Conservation (phyloP, 2,888 invertebrate species). For the Epirrita christyi region DNA sequence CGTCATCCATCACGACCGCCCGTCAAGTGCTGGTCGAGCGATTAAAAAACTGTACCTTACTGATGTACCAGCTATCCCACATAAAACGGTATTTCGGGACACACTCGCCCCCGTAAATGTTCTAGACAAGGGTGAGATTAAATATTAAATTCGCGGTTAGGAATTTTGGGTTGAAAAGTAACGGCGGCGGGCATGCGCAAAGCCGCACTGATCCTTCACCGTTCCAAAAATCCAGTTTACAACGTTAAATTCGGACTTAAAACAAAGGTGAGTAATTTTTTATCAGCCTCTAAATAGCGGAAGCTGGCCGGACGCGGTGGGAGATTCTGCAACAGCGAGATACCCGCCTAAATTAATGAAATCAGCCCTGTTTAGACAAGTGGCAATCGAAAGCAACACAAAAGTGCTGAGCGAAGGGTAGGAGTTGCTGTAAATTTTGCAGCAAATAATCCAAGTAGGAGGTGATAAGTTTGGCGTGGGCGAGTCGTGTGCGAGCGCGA, state of each 20-base stretch:
- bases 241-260: constrained; percentile 67
- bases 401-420: background rate
- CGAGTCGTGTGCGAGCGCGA: constrained; percentile 68
- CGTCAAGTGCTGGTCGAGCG: constrained; percentile 79
- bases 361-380: constrained; percentile 36
- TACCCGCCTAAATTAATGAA: constrained; percentile 51
- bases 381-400: constrained; percentile 13
- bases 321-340: constrained; percentile 39
- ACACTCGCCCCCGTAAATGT: constrained; percentile 72
- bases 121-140: constrained; percentile 83
- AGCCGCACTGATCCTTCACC: constrained; percentile 59
- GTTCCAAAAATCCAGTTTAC: constrained; percentile 66
- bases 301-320: constrained; percentile 45
- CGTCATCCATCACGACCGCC: constrained; percentile 77
- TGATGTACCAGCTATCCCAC: constrained; percentile 54
- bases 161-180: constrained; percentile 81
- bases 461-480: constrained; percentile 63
- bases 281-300: constrained; percentile 58
- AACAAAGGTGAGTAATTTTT: constrained; percentile 73
- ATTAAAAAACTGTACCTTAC: constrained; percentile 79
- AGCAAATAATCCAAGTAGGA: constrained; percentile 60
- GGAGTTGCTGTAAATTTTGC: constrained; percentile 37
- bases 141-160: constrained; percentile 83
- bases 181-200: constrained; percentile 66
- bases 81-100: constrained; percentile 73